phyloP scores from a whole-genome alignment of 1,140 invertebrate genomes.

The Hyles vespertilio region DNA sequence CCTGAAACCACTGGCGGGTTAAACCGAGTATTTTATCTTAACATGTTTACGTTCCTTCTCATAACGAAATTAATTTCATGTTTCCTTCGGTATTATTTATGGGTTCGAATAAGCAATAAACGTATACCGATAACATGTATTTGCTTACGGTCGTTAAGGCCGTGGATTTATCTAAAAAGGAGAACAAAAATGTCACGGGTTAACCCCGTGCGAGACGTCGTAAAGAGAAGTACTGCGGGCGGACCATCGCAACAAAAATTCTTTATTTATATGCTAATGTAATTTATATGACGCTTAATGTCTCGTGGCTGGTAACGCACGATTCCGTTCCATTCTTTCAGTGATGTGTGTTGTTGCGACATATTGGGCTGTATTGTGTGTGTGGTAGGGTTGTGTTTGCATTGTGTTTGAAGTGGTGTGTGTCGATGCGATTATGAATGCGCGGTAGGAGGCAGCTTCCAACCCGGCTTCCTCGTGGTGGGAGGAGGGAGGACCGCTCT shows the following conservation, averaged over 20 bases:
- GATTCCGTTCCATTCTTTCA: conserved; percentile 67
- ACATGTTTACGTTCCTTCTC: conserved; percentile 39
- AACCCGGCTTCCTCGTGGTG: conserved; percentile 59
- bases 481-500: conserved; percentile 42
- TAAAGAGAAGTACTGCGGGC: conserved; percentile 56
- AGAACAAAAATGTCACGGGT: conserved; percentile 64
- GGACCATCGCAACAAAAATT: conserved; percentile 66
- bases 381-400: conserved; percentile 50
- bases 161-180: conserved; percentile 70
- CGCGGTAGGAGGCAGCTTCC: conserved; percentile 70
- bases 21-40: conserved; percentile 29
- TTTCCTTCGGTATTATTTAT: conserved; percentile 68
- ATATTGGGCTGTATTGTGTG: conserved; percentile 37
- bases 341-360: conserved; percentile 10
- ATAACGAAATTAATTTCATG: conserved; percentile 70
- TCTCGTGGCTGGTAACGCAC: conserved; percentile 72
- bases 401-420: conserved; percentile 37
- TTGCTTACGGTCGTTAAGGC: conserved; percentile 67
- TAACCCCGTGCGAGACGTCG: conserved; percentile 58
- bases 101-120: conserved; percentile 69
- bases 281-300: conserved; percentile 76
- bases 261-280: conserved; percentile 76
- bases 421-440: conserved; percentile 74
- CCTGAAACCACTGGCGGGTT: conserved; percentile 14
- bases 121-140: conserved; percentile 68